phyloP scores from a whole-genome alignment of 1,140 invertebrate genomes.

The Zaprionus davidi region DNA sequence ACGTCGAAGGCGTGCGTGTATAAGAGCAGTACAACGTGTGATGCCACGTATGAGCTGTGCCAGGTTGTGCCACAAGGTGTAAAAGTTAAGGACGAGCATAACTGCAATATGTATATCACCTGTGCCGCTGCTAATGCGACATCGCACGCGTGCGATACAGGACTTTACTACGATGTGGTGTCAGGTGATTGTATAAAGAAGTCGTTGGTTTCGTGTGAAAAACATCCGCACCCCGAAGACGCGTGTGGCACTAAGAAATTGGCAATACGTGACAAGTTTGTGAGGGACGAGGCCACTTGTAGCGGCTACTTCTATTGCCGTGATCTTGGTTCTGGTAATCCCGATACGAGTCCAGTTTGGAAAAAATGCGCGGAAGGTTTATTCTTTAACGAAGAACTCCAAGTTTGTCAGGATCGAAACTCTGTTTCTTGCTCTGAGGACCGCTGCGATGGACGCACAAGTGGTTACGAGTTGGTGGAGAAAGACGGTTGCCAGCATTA shows the following conservation, averaged over 20 bases:
- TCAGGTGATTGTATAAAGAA: constrained; percentile 41
- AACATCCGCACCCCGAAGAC: constrained; percentile 57
- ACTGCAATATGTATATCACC: constrained; percentile 58
- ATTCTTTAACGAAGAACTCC: constrained; percentile 60
- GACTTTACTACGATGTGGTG: constrained; percentile 55
- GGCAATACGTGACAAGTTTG: constrained; percentile 57
- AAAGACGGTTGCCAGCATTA: constrained; percentile 60
- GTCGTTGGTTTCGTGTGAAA: constrained; percentile 48
- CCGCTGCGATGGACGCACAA: constrained; percentile 66
- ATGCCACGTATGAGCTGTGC: constrained; percentile 59
- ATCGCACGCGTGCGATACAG: constrained; percentile 29
- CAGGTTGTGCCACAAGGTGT: constrained; percentile 36
- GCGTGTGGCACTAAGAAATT: constrained; percentile 67
- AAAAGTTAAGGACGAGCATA: constrained; percentile 39
- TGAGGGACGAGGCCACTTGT: constrained; percentile 67
- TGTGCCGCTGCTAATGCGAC: constrained; percentile 28
- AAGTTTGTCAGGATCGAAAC: constrained; percentile 35
- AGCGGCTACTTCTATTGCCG: constrained; percentile 70
- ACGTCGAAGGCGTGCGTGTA: constrained; percentile 43
- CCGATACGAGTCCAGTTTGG: constrained; percentile 51
- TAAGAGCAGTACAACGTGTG: constrained; percentile 34
- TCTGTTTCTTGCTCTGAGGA: constrained; percentile 54
- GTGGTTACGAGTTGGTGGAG: constrained; percentile 53
- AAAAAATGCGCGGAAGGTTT: constrained; percentile 37
- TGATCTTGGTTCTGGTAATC: constrained; percentile 57